Base-by-base conservation (phyloP, 2,797 vertebrate genomes). In the Sebastiscus albofasciatus region DNA sequence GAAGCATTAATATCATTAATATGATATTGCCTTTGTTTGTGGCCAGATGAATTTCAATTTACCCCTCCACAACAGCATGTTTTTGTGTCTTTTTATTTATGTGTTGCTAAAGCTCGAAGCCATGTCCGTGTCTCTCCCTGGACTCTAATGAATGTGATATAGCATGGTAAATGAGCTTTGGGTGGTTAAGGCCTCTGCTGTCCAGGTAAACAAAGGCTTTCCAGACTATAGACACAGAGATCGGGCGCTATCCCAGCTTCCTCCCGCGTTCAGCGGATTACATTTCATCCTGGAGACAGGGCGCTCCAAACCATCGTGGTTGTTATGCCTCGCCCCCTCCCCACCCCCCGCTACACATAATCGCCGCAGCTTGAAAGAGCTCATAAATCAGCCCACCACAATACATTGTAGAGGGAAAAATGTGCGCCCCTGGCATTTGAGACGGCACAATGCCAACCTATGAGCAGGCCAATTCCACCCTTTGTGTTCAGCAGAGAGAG, bases 181-280 rank as follows among this genome's bases (percentile, higher is more conserved):
- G 85, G 79, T 83, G 66, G 75, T 87, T 75, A 39, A 60, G 73
- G 80, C 70, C 82, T 87, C 72, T 72, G 81, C 87, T 87, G 79
- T 80, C 82, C 90, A 91, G 88, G 91, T 93, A 93, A 93, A 93
- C 94, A 94, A 93, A 92, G 75, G 83, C 87, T 87, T 83, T 46
- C 76, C 80, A 81, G 79, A 81, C 75, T 73, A 74, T 42, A 89
- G 76, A 87, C 81, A 80, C 75, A 83, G 52, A 85, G 77, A 89
- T 84, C 71, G 79, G 83, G 83, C 89, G 6, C 86, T 78, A 83
- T 75, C 86, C 85, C 86, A 80, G 80, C 82, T 82, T 83, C 79
- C 80, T 89, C 80, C 67, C 6, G 55, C 74, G 24, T 89, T 86
- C 73, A 67, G 72, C 18, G 72, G 91, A 94, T 94, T 95, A 91